These are phyloP conservation scores for Lissonota sp. DNA, from an alignment of 2,888 invertebrate species.

Conservation along the genomic window DNA sequence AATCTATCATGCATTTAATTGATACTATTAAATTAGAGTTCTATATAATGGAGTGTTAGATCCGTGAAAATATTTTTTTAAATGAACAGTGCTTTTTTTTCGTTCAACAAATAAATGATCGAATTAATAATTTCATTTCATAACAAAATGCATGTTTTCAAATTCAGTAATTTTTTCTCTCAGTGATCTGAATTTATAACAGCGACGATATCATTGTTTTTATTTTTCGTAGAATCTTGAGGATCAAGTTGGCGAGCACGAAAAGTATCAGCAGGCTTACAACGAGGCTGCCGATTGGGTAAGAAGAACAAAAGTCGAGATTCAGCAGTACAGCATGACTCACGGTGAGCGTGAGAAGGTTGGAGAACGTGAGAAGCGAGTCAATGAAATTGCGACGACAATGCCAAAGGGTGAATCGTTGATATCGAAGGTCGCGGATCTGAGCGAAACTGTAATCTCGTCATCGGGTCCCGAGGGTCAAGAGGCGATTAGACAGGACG, in stretches of 20 bases:
- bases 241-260: conserved; percentile 93
- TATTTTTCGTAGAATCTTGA: conserved; percentile 88
- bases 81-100: too few relatives aligned
- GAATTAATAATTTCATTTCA: too few relatives aligned
- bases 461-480: conserved; percentile 94
- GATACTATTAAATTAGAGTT: too few relatives aligned
- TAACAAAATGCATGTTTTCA: too few relatives aligned
- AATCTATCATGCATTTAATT: too few relatives aligned
- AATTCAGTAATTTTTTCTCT: too few relatives aligned
- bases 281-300: conserved; percentile 95
- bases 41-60: too few relatives aligned
- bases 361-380: conserved; percentile 90
- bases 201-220: too few relatives aligned
- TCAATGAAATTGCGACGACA: conserved; percentile 88
- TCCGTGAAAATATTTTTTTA: too few relatives aligned
- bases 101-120: too few relatives aligned
- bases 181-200: too few relatives aligned
- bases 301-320: conserved; percentile 90
- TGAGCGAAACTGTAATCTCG: conserved; percentile 90
- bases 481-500: conserved; percentile 92
- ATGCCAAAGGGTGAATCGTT: conserved; percentile 90
- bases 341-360: conserved; percentile 94
- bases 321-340: conserved; percentile 93
- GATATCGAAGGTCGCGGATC: conserved; percentile 89
- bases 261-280: conserved; percentile 93